Percentiles rank a stretch among this genome's conserved stretches.
phyloP scores from a whole-genome alignment of 2,113 vertebrate species.

The Platichthys flesus region DNA sequence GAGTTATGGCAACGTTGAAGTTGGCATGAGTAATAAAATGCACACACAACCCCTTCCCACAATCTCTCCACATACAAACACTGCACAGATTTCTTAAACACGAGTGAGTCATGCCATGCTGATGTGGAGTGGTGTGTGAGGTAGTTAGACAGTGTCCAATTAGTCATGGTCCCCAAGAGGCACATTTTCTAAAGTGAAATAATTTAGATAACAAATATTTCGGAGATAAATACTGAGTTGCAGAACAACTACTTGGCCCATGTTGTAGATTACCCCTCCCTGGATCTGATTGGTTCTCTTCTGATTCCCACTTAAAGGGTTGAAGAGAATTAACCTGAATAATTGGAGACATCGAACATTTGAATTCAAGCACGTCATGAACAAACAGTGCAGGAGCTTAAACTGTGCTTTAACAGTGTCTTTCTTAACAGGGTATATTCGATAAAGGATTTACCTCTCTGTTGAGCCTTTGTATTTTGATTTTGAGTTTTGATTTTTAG shows the following conservation, averaged over 20 bases:
- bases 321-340: constrained; percentile 47
- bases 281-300: constrained; percentile 28
- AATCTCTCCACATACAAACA: not conserved
- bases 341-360: constrained; percentile 70
- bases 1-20: no score
- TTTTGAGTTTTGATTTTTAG: constrained; percentile 85
- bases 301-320: constrained; percentile 19
- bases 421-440: constrained; percentile 57
- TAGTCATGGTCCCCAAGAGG: constrained; percentile 51
- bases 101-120: constrained; percentile 47
- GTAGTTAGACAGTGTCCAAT: constrained; percentile 61
- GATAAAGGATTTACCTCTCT: constrained; percentile 93
- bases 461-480: constrained; percentile 87
- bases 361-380: constrained; percentile 37
- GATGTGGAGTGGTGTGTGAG: constrained; percentile 26
- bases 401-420: constrained; percentile 53
- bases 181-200: constrained; percentile 10
- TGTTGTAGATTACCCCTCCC: constrained; percentile 28
- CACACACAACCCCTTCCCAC: not conserved
- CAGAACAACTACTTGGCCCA: constrained; percentile 7
- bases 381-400: constrained; percentile 63
- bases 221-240: not conserved
- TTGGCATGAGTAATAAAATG: no score
- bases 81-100: constrained; percentile 2
- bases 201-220: not conserved